Percentiles rank a stretch among this genome's conserved stretches.
phyloP scores from a whole-genome alignment of 2,888 invertebrate species.

The Gastracanthus pulcherrimus region DNA sequence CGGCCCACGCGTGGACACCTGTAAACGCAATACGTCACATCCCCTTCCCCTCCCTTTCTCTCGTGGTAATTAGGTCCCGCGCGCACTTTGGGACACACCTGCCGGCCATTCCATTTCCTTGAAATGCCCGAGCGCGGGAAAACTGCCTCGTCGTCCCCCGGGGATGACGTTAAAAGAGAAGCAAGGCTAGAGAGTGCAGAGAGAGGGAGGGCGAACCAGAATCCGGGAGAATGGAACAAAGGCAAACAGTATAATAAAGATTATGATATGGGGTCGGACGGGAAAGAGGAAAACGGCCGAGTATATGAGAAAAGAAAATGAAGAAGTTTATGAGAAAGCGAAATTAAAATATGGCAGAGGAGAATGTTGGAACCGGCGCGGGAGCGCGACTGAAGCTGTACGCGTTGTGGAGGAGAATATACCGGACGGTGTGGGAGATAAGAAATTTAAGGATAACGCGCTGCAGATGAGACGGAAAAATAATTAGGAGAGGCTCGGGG shows the following conservation, averaged over 20 bases:
- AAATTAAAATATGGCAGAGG: conserved; percentile 52
- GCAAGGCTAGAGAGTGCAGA: neutral
- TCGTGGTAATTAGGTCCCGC: conserved; percentile 49
- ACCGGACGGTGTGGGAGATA: conserved; percentile 23
- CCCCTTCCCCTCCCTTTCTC: too few relatives aligned
- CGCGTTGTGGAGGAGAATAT: conserved; percentile 9
- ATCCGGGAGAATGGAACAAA: conserved; percentile 37
- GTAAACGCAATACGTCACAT: conserved; percentile 39
- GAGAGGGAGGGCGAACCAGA: neutral
- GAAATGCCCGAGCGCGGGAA: conserved; percentile 51
- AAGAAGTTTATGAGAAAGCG: conserved; percentile 56
- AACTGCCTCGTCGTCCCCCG: conserved; percentile 23
- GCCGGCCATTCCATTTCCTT: conserved; percentile 54
- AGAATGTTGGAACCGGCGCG: conserved; percentile 19
- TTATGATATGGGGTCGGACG: conserved; percentile 50
- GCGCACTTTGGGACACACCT: conserved; percentile 51
- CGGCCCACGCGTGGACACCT: conserved; percentile 20
- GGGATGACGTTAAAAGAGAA: conserved; percentile 33
- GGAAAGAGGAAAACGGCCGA: conserved; percentile 20
- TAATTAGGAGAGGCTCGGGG: conserved; percentile 47
- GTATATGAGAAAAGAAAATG: conserved; percentile 54
- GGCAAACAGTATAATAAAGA: conserved; percentile 57
- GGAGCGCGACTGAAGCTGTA: neutral
- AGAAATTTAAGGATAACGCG: conserved; percentile 43
- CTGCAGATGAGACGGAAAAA: conserved; percentile 52